Percentiles rank a stretch among this genome's conserved stretches.
Conservation (phyloP, 1,140 invertebrate genomes). For the Luehdorfia chinensis region DNA sequence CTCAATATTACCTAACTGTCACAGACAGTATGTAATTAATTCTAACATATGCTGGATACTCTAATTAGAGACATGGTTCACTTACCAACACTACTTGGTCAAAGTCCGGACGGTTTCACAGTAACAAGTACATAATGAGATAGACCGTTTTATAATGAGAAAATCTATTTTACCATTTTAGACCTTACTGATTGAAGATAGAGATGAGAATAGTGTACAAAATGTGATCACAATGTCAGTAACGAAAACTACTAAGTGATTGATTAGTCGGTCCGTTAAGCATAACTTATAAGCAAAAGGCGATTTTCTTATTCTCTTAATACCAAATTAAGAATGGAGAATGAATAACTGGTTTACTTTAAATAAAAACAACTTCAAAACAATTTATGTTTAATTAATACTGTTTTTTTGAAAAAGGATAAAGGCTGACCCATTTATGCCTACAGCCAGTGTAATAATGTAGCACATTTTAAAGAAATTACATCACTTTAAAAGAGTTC, state of each 20-base stretch:
- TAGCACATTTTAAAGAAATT: too few species aligned
- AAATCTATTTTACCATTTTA: background rate
- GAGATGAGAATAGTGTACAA: background rate
- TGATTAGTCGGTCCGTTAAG: slow-evolving; percentile 5
- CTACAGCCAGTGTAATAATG: too few species aligned
- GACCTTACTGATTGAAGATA: background rate
- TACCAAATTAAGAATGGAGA: too few species aligned
- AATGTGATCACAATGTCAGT: slow-evolving; percentile 2
- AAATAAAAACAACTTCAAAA: too few species aligned
- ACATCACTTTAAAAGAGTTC: too few species aligned
- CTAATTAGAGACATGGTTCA: slow-evolving; percentile 12
- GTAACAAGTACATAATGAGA: slow-evolving; percentile 14
- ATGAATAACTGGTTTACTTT: too few species aligned
- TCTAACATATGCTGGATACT: slow-evolving; percentile 9
- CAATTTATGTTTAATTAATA: too few species aligned
- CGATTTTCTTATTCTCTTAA: too few species aligned
- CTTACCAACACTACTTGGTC: slow-evolving; percentile 8
- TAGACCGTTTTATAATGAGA: slow-evolving; percentile 11
- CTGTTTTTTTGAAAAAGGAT: too few species aligned
- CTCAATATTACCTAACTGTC: slow-evolving; percentile 11
- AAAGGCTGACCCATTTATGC: too few species aligned
- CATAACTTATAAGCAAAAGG: background rate
- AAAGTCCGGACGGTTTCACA: slow-evolving; percentile 10
- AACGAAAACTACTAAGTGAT: slow-evolving; percentile 19
- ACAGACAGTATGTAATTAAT: slow-evolving; percentile 10